Base-by-base conservation (phyloP, 2,888 invertebrate genomes). In the Geophilus truncorum region DNA sequence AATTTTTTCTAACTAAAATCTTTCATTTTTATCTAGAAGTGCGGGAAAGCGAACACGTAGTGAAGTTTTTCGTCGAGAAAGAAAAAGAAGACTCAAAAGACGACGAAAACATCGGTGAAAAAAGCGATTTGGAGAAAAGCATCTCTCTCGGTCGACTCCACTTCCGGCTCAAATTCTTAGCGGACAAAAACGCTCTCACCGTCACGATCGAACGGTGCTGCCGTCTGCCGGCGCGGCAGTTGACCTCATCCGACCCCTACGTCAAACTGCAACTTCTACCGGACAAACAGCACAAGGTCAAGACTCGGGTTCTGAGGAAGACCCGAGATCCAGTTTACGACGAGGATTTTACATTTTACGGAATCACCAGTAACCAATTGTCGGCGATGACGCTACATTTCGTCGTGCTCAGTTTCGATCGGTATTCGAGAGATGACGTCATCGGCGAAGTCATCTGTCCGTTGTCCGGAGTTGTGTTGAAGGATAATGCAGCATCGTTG, bases 291-390 rank as follows among this genome's bases (percentile, higher is more conserved):
- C 97, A 98, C 87, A 96, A 97, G 88, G 97, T 97, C 81, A 98
- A 97, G 89, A 97, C 97, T 82, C 90, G 98, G 81, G 98, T 99
- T 9, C 92, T 98, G 51, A 92, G 98, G 83, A 97, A 98, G 87
- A 98, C 98, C 76, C 91, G 95, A 80, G 95, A 96, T 88, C 99
- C 99, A 0, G 93, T 96, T 0, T 99, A 98, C 88, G 98, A 99
- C 86, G 99, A 99, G 88, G 98, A 98, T 87, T 99, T 99, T 87
- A 98, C 98, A 0, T 98, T 99, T 90, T 99, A 97, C 87, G 98
- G 98, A 80, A 91, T 96, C 85, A 92, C 92, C 78, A 92, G 93
- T 84, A 92, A 93, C 86, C 96, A 97, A 88, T 90, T 97, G 82
- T 90, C 93, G 86, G 92, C 92, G 85, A 95, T 96, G 87, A 97